Evolutionary conservation across 1,140 invertebrate species (phyloP).

Genomic region (Ephestia elutella): DNA sequence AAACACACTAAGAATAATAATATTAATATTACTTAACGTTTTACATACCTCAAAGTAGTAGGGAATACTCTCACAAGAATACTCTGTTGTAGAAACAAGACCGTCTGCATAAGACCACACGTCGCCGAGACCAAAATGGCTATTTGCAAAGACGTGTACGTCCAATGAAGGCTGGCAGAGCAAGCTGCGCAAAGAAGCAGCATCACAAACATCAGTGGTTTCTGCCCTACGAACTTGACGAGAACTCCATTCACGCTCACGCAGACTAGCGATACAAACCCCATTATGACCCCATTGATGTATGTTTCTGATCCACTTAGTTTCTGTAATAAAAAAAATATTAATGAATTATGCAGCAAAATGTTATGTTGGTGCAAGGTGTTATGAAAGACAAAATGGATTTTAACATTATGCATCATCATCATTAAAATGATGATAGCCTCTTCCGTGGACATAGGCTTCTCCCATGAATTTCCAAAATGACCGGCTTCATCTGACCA

Average conservation of each 20-base stretch:
- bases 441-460: too few relatives aligned
- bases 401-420: too few relatives aligned
- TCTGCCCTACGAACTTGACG: conserved; percentile 37
- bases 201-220: conserved; percentile 33
- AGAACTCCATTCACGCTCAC: conserved; percentile 29
- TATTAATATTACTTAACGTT: too few relatives aligned
- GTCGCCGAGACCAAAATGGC: conserved; percentile 45
- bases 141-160: conserved; percentile 34
- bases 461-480: too few relatives aligned
- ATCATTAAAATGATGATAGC: too few relatives aligned
- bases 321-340: conserved; percentile 32
- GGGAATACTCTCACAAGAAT: conserved; percentile 45
- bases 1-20: too few relatives aligned
- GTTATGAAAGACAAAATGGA: too few relatives aligned
- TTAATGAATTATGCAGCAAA: too few relatives aligned
- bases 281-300: conserved; percentile 43
- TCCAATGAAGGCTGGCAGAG: conserved; percentile 34
- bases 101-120: conserved; percentile 43
- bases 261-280: conserved; percentile 30
- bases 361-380: too few relatives aligned
- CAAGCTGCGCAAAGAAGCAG: conserved; percentile 27
- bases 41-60: conserved; percentile 38
- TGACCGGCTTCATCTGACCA: too few relatives aligned
- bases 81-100: conserved; percentile 39
- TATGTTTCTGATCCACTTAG: conserved; percentile 45